Evolutionary conservation across 2,888 invertebrate genomes (phyloP), one percentile per base, ranked within the genome.

Genomic region (Drosophila nr. medialis): DNA sequence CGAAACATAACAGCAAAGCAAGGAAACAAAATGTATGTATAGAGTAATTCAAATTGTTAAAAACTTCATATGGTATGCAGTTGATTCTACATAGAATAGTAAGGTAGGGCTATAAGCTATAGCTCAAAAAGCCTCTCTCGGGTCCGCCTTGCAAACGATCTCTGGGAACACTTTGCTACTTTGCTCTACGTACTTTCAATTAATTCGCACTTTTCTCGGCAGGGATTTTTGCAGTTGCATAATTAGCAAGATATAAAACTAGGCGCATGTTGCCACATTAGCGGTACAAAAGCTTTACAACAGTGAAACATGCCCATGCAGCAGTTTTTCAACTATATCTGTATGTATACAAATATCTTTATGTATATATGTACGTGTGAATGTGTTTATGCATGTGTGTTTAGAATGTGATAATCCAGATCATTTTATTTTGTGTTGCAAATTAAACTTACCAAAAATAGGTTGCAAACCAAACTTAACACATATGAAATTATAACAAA

Each of bases 241-340:
- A 34, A n/a, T 55, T 63, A 50, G 40, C 61, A 38, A 29, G 49
- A 32, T 38, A 5, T 27, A 21, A 18, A 21, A 29, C 48, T 48
- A 59, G 40, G 48, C 62, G 58, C 80, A 51, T 42, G 21, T 61
- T 54, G 64, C 27, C 70, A 75, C 62, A 67, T 63, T 51, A 62
- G 82, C 85, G 88, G 40, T 81, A 81, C 69, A 65, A 65, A 89
- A 84, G 87, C 85, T 86, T 89, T 60, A 89, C 82, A 84, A 84
- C 79, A 88, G 56, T 72, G 72, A 86, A 87, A 73, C 83, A 89
- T 84, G 81, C 88, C 72, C 83, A 84, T 84, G 83, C 83, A 87
- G 62, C 68, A 58, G 30, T 68, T 61, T 55, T 40, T 48, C 21
- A 53, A 29, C 49, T 36, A 51, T 38, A 13, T 10, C 36, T 64